Base-by-base conservation (phyloP, 2,797 vertebrate genomes). In the Ateles fusciceps region DNA sequence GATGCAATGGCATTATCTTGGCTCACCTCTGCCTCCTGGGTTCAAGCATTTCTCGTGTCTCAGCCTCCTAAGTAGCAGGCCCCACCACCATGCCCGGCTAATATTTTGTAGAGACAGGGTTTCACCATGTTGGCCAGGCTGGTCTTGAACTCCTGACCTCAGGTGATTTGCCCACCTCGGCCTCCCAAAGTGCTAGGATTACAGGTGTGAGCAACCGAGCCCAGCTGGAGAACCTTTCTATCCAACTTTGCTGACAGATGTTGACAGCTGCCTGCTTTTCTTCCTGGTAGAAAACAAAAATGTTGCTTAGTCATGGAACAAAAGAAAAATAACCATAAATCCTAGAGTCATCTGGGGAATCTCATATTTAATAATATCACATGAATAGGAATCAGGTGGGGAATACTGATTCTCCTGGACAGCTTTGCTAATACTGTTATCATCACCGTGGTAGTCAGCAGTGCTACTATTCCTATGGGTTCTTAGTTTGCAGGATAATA, bases 201-300 rank as follows among this genome's bases (percentile, higher is more conserved):
- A 68, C 15, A 68, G 15, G 7, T 15, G 1, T 68, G 15, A 68
- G 61, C 30, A 33, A 68, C 15, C 0, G 1, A 1, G 7, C 15
- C 17, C 30, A 33, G 61, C 33, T 17, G 7, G 93, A 78, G 85
- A 85, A 42, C 28, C 83, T 94, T 36, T 39, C 42, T 33, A 17
- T 52, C 48, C 55, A 95, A 57, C 55, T 91, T 42, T 72, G 61
- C 42, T 83, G 42, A 95, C 24, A 33, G 46, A 76, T 87, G 26
- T 57, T 92, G 74, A 76, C 22, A 97, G 74, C 22, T 83, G 33
- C 33, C 57, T 50, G 33, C n/a, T 61, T 94, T 96, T 94, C 46
- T 48, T 94, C 26, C 50, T 80, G 50, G 55, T 84, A 89, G 22
- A 78, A 91, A 83, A 84, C 4, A 95, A 92, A 92, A 86, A 42